A percentile compares a stretch with the other conserved stretches of the same genome.
These are phyloP conservation scores for Fragum sueziense DNA, from an alignment of 2,888 invertebrate species.

Conservation along the genomic window DNA sequence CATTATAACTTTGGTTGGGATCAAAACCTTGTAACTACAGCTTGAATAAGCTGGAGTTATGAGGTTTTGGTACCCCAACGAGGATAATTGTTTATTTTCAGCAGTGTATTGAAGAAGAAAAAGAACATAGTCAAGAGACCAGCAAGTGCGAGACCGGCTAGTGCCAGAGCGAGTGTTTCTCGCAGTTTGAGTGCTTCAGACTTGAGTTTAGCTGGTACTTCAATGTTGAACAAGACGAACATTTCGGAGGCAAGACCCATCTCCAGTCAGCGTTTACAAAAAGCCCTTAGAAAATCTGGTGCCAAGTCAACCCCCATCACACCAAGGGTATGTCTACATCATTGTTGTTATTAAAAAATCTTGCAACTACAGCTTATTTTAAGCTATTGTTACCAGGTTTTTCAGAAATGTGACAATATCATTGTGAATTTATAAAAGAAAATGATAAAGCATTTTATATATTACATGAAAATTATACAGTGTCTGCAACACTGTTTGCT, in stretches of 20 bases:
- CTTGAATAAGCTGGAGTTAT: too few species aligned
- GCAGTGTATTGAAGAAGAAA: slow-evolving; percentile 22
- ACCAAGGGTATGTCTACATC: slow-evolving; percentile 58
- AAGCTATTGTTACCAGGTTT: too few species aligned
- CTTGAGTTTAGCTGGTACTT: slow-evolving; percentile 60
- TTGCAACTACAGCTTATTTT: not conserved
- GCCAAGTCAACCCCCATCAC: slow-evolving; percentile 60
- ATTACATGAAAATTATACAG: too few species aligned
- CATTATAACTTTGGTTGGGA: too few species aligned
- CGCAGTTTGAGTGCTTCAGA: slow-evolving; percentile 60
- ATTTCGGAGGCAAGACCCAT: slow-evolving; percentile 65
- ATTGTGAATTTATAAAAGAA: too few species aligned
- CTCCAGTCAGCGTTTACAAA: slow-evolving; percentile 62
- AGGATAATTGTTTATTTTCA: too few species aligned
- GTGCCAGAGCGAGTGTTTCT: slow-evolving; percentile 41
- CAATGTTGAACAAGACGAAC: slow-evolving; percentile 57
- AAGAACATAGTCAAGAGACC: not conserved
- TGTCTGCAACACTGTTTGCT: too few species aligned
- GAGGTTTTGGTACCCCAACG: too few species aligned
- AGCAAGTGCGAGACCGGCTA: slow-evolving; percentile 23
- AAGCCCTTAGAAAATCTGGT: slow-evolving; percentile 60
- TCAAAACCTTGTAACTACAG: too few species aligned
- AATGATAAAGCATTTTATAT: too few species aligned
- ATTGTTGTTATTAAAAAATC: not conserved
- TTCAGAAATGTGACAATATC: too few species aligned